Base-by-base conservation (phyloP, 2,888 invertebrate species). In the Syritta pipiens region DNA sequence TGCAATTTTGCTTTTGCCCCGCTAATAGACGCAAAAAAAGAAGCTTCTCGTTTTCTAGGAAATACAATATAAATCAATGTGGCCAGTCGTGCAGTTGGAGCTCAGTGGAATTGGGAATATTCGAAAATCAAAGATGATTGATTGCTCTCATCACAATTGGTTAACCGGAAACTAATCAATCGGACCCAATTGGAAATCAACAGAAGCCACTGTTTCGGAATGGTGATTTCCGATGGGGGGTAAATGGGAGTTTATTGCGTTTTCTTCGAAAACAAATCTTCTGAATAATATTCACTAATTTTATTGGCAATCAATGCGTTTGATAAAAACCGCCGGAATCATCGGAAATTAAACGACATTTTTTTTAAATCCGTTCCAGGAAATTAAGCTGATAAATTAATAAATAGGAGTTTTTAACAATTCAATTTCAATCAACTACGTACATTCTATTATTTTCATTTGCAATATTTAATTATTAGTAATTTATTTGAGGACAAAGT, bases 81-180 rank as follows among this genome's bases (percentile, higher is more conserved):
- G 10, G 9, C 20, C 51, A 17, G 24, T 28, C 24, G 32, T 32
- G 12, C 55, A 42, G 22, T 42, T 14, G 9, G 2, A 30, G n/a
- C n/a, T n/a, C 4, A 6, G 22, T 22, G 20, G 24, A 35, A 63
- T 62, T 6, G 42, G 10, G 17, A 65, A 53, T 44, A 32, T 22
- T 10, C 28, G 42, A 26, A 42, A 77, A 48, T 48, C 32, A 65
- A 53, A 65, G 42, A 53, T 67, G 72, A 74, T 79, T 79, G 72
- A 74, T 67, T 60, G 67, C 14, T 37, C 40, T 35, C 37, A 24
- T 46, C 59, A 53, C 71, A 71, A 65, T 46, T 71, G 71, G 26
- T 42, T 59, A 46, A 40, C 71, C 77, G 71, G 77, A 77, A 71
- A 65, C 40, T 46, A 65, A 71, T 71, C 77, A 60, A 77, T 32